These are phyloP conservation scores for Noctilio leporinus DNA, from an alignment of 2,113 vertebrate genomes.

Conservation along the genomic window DNA sequence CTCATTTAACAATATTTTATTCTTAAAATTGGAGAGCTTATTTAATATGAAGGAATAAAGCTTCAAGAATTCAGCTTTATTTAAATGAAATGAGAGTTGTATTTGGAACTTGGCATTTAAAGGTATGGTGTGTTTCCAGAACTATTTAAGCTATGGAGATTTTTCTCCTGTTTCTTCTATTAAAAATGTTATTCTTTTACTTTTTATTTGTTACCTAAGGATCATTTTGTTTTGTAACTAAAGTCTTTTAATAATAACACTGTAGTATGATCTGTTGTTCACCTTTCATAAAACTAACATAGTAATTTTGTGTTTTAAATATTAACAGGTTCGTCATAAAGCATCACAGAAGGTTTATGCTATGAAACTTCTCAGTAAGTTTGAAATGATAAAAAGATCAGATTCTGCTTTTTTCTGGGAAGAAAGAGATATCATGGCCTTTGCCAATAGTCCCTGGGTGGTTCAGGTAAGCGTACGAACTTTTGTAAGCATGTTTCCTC, in stretches of 20 bases:
- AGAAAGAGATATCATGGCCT: conserved; percentile 99
- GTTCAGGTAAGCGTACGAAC: conserved; percentile 87
- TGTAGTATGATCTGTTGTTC: not conserved
- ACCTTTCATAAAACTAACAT: not conserved
- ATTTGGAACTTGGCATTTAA: not conserved
- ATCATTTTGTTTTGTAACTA: not conserved
- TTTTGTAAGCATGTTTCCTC: not conserved
- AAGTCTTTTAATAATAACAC: not conserved
- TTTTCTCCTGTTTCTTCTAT: not conserved
- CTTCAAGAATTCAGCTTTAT: not conserved
- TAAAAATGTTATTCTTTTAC: not conserved
- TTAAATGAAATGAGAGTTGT: not conserved
- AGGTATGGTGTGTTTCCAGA: not conserved
- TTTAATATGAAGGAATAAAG: not conserved
- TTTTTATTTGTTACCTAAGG: not conserved
- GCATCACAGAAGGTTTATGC: conserved; percentile 96
- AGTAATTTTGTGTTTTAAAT: conserved; percentile 33
- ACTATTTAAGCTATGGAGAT: conserved; percentile 13
- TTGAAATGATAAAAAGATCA: conserved; percentile 99
- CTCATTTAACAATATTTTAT: not conserved
- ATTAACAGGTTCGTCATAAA: conserved; percentile 93
- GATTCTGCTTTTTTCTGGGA: conserved; percentile 99
- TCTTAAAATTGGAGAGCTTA: not conserved
- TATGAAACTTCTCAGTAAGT: conserved; percentile 99
- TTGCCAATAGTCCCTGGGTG: conserved; percentile 97